Conservation (phyloP, 2,888 invertebrate genomes). For the Drosophila picticornis region DNA sequence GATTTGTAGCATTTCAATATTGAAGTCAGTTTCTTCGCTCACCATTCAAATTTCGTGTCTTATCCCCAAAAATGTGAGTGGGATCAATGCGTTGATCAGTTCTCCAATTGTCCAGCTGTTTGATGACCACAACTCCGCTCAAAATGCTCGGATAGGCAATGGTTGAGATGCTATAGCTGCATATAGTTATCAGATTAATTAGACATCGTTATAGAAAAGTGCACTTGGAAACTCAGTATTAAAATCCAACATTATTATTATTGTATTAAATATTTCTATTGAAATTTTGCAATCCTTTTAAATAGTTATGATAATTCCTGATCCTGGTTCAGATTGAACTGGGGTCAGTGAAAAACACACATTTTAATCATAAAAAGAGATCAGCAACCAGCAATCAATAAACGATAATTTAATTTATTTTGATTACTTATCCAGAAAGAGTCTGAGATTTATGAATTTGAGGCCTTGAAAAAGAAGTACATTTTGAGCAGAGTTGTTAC, state of each 20-base stretch:
- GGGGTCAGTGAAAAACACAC: neutral
- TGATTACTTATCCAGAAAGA: neutral
- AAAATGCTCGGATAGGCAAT: constrained; percentile 90
- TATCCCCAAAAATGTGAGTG: constrained; percentile 81
- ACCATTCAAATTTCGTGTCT: constrained; percentile 83
- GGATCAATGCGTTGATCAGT: constrained; percentile 86
- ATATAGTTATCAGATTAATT: neutral
- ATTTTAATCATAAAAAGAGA: neutral
- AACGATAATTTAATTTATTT: neutral
- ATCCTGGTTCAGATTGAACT: neutral
- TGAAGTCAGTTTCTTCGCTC: constrained; percentile 22
- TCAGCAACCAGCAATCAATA: neutral
- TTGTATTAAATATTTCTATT: too few species aligned
- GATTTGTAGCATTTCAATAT: neutral
- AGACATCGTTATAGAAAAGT: neutral
- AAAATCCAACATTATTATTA: neutral
- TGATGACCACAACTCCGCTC: constrained; percentile 86
- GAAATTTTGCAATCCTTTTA: neutral
- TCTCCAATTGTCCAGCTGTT: constrained; percentile 89
- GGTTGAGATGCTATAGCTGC: constrained; percentile 90
- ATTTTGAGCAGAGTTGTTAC: constrained; percentile 18
- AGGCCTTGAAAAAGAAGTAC: rapidly evolving
- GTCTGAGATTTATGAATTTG: neutral
- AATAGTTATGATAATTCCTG: neutral
- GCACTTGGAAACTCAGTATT: neutral